Percentiles rank a stretch among this genome's conserved stretches.
phyloP scores from a whole-genome alignment of 2,113 vertebrate genomes.

The Panthera tigris region DNA sequence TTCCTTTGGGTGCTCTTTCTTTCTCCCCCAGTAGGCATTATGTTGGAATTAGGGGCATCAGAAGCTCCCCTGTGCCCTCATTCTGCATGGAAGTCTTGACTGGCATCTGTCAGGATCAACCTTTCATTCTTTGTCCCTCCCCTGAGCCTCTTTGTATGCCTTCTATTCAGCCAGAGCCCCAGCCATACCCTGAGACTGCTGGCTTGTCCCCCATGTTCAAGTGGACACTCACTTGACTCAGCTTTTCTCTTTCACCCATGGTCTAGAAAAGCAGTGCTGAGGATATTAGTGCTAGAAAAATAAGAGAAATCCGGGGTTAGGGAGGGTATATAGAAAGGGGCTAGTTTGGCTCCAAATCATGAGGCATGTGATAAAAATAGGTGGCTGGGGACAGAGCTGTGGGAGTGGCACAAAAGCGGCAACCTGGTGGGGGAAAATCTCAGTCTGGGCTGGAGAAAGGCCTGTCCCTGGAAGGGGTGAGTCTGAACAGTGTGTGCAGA shows the following conservation, averaged over 20 bases:
- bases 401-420: background rate
- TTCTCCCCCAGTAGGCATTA: background rate
- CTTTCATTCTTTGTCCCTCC: background rate
- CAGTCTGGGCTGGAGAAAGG: background rate
- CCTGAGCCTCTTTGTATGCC: background rate
- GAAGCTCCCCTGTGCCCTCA: background rate
- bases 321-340: background rate
- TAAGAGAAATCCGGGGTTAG: background rate
- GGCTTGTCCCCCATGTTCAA: background rate
- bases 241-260: background rate
- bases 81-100: background rate
- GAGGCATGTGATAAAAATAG: background rate
- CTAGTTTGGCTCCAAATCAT: background rate
- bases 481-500: fast-evolving
- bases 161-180: background rate
- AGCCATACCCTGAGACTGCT: background rate
- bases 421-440: no score
- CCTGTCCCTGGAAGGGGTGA: fast-evolving
- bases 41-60: background rate
- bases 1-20: background rate
- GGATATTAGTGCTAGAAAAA: background rate
- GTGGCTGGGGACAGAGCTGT: background rate
- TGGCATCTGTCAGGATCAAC: background rate
- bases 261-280: background rate
- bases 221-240: background rate